phyloP scores from a whole-genome alignment of 92 coral and sea anemone genomes.

The Porites cylindrica region DNA sequence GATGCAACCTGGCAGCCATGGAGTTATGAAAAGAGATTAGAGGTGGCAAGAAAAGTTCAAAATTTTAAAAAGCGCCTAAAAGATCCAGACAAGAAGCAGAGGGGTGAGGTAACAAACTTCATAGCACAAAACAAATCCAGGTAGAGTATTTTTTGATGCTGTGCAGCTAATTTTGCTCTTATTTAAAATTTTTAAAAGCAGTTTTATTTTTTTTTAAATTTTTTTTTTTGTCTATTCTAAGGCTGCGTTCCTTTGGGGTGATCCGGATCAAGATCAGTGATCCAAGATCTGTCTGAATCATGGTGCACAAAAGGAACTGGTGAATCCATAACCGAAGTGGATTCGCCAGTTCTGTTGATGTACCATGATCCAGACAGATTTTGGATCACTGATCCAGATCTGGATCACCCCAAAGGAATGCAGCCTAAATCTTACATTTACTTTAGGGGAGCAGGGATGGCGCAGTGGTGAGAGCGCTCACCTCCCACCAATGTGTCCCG shows the following conservation, averaged over 20 bases:
- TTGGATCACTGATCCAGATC: not conserved
- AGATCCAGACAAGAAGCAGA: conserved; percentile 45
- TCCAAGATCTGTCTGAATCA: not conserved
- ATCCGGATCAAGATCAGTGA: no score
- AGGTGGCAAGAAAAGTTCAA: conserved; percentile 18
- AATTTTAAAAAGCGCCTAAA: conserved; percentile 57
- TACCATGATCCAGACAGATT: not conserved
- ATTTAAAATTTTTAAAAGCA: conserved; percentile 29
- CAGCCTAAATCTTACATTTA: no score
- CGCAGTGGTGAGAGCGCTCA: no score
- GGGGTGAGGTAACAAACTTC: conserved; percentile 54
- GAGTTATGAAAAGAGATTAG: conserved; percentile 22
- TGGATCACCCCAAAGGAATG: not conserved
- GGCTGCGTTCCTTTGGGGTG: no score
- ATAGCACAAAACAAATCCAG: conserved; percentile 52
- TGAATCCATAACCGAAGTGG: not conserved
- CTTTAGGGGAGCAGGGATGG: no score
- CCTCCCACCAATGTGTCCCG: no score
- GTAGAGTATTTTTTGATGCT: conserved; percentile 33
- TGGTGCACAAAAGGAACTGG: not conserved
- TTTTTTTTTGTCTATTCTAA: conserved; percentile 12
- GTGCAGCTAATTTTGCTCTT: conserved; percentile 35
- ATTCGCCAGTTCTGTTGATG: not conserved
- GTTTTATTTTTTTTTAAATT: conserved; percentile 8
- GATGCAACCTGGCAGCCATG: conserved; percentile 61